Base-by-base conservation (phyloP, 35 echinoderm and acorn worm genomes). In the Stichopus chloronotus region DNA sequence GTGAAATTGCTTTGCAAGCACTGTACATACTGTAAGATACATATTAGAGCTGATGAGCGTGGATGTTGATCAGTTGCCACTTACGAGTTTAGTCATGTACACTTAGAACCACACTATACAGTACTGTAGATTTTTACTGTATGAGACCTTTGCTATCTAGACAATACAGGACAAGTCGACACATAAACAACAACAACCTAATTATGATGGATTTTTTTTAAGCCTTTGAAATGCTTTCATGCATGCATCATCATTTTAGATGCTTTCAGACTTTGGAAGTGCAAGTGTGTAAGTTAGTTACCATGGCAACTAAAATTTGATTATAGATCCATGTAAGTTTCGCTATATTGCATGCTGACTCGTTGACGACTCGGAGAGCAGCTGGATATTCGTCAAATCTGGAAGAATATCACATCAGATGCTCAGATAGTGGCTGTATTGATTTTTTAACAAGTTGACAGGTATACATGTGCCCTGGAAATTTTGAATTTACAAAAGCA, bases 401-500 rank as follows among this genome's bases (percentile, higher is more conserved):
- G 63, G 63, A 24, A 87, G 52, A 87, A 59, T 87, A 24, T 87
- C 30, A 55, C 56, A 87, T 87, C 25, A 87, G 57, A 87, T 56
- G 84, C 56, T 87, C 55, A 87, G 63, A 25, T 56, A 56, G 23
- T 61, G 30, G 30, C 30, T 23, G 63, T 87, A 22, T 87, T 54
- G 84, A 60, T 87, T 87, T 59, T 83, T 57, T 87, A 87, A 56
- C 63, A 58, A 87, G 63, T 7, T 87, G 55, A 87, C 12, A 23
- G 5, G 8, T 19, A 25, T 16, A 58, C 12, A 19, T 17, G 57
- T 61, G 16, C 61, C 61, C 61, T 65, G 61, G 61, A 65, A 65
- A 65, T 65, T 65, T 65, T 5, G 9, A 65, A 65, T 63, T 0
- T 9, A 11, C 30, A 43, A 43, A 43, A 43, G 30, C 30, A 43